These are phyloP conservation scores for Sthenelais limicola DNA, from an alignment of 2,888 invertebrate species.

Conservation along the genomic window DNA sequence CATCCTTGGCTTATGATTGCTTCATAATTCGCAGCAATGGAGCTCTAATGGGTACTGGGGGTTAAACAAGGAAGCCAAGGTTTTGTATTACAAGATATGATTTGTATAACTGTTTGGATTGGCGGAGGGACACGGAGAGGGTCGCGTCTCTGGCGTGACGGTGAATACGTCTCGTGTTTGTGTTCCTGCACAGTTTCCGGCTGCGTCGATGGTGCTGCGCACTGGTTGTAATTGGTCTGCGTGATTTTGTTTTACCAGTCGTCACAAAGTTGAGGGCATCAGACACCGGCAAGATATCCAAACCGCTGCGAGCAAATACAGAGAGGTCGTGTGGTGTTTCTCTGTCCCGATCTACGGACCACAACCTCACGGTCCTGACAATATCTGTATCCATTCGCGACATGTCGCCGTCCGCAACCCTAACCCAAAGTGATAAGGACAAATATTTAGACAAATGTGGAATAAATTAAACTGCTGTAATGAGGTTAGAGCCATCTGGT, in stretches of 20 bases:
- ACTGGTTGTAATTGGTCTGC: slow-evolving; percentile 29
- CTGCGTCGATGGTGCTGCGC: slow-evolving; percentile 23
- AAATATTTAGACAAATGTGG: neutral
- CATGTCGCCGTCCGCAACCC: neutral
- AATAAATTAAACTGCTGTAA: neutral
- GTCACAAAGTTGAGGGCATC: slow-evolving; percentile 33
- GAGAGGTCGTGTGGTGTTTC: slow-evolving; percentile 9
- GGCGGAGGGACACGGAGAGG: slow-evolving; percentile 32
- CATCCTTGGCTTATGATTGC: slow-evolving; percentile 7
- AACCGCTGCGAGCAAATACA: slow-evolving; percentile 8
- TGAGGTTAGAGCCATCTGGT: neutral
- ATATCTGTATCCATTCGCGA: neutral
- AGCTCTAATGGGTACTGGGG: slow-evolving; percentile 4
- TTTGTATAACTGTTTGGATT: slow-evolving; percentile 39
- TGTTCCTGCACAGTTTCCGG: slow-evolving; percentile 18
- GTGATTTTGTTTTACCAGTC: slow-evolving; percentile 37
- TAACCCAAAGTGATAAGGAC: neutral
- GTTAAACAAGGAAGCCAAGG: slow-evolving; percentile 10
- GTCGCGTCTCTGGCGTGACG: slow-evolving; percentile 16
- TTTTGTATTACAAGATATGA: slow-evolving; percentile 32
- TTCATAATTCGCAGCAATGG: slow-evolving; percentile 34
- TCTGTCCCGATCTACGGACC: slow-evolving; percentile 8
- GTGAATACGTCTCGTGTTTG: slow-evolving; percentile 29
- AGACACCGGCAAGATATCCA: slow-evolving; percentile 15
- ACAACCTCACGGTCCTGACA: neutral